These are phyloP conservation scores for Batillaria attramentaria DNA, from an alignment of 1,140 invertebrate species.

Conservation along the genomic window DNA sequence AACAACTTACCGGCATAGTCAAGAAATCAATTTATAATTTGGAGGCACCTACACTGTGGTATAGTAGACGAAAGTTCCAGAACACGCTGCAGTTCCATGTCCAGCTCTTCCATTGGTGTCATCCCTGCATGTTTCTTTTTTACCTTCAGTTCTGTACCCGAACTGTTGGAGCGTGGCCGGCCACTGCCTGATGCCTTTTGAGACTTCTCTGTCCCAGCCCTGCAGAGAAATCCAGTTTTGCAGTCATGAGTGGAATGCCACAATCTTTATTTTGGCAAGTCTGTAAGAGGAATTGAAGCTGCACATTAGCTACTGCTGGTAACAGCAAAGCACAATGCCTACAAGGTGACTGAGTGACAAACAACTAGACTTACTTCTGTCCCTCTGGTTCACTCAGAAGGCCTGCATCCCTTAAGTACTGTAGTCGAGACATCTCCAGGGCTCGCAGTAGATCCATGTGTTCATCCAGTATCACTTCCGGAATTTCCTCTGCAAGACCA, in stretches of 20 bases:
- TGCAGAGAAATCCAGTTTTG: too few relatives aligned
- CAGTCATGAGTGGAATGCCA: too few relatives aligned
- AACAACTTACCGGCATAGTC: not conserved
- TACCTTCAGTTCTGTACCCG: constrained; percentile 32
- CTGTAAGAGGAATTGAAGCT: too few relatives aligned
- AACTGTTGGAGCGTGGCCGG: constrained; percentile 43
- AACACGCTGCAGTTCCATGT: constrained; percentile 55
- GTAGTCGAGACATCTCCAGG: constrained; percentile 81
- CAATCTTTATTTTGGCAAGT: too few relatives aligned
- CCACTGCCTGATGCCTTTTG: not conserved
- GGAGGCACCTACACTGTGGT: constrained; percentile 39
- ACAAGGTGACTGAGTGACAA: too few relatives aligned
- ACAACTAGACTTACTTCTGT: constrained; percentile 25
- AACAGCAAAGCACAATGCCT: too few relatives aligned
- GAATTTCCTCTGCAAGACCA: constrained; percentile 45
- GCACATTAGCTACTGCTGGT: too few relatives aligned
- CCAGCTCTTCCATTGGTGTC: constrained; percentile 52
- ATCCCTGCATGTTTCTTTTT: constrained; percentile 25
- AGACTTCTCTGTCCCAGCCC: too few relatives aligned
- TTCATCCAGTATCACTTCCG: constrained; percentile 66
- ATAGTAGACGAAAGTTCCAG: constrained; percentile 52
- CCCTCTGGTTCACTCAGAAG: constrained; percentile 50
- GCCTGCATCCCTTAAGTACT: constrained; percentile 74
- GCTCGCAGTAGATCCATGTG: constrained; percentile 80
- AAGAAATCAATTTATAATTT: not conserved